Evolutionary conservation across 2,888 invertebrate genomes (phyloP), one percentile per base, ranked within the genome.

Genomic region (Tenthredo amoena): DNA sequence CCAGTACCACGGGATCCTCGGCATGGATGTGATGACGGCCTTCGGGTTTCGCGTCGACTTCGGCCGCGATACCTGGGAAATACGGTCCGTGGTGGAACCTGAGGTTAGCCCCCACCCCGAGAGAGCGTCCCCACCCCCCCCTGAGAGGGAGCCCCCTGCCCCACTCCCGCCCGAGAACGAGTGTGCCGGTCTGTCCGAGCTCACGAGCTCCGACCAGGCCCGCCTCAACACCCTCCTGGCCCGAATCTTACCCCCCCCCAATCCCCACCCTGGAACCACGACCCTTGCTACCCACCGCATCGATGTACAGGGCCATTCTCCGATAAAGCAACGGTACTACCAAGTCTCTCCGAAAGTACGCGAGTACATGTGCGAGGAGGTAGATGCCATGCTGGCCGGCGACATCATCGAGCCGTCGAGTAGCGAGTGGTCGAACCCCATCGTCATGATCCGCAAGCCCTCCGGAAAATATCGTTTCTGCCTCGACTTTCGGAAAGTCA

Each of bases 381-480:
- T 26, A 26, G 26, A 26, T 26, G 26, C 26, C 26, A 26, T 26
- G 0, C 26, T 26, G 26, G 26, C 26, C 26, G 26, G 26, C 26
- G 26, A 26, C 26, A 26, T 26, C 26, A 26, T 26, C 26, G 26
- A 26, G 26, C 26, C 26, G 26, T 26, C 26, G 0, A 26, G 26
- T 1, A 26, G 26, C 26, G 26, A 26, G 26, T 26, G 26, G 26
- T 26, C 26, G 26, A 26, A 26, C 26, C 26, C 26, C 26, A 26
- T 26, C 26, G 26, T 26, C 26, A 26, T 26, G 26, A 26, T 26
- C 26, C 26, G 10, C 34, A 72, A 72, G 15, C 40, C 37, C 12
- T 21, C n/a, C 18, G 72, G 72, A 12, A 76, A 76, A 21, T 47
- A 76, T 5, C 76, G 76, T 0, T 76, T 76, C 15, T 76, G 76